Evolutionary conservation across 2,888 invertebrate species (phyloP).

Genomic region (Microplitis deprimator): DNA sequence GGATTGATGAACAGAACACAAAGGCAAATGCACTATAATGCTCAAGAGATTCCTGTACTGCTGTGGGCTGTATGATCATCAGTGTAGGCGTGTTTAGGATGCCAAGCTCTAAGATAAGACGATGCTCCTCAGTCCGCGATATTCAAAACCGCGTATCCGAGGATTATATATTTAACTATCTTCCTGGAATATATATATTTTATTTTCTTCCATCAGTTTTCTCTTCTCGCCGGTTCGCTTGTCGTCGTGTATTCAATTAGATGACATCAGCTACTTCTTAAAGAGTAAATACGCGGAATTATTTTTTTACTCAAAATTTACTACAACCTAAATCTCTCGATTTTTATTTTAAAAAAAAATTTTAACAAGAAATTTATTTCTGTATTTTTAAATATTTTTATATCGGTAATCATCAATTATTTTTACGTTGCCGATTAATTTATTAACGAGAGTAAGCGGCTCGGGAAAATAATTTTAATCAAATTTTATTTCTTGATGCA

Average conservation of each 20-base stretch:
- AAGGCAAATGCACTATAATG: background rate
- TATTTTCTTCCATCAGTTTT: background rate
- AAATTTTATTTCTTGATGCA: background rate
- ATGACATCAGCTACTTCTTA: background rate
- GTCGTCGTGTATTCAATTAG: constrained; percentile 1
- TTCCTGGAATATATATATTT: background rate
- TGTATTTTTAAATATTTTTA: background rate
- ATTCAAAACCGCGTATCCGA: background rate
- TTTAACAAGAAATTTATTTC: background rate
- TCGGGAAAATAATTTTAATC: background rate
- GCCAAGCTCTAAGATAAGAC: background rate
- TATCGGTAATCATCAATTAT: background rate
- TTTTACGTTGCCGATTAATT: background rate
- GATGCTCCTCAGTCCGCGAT: background rate
- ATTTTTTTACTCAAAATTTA: background rate
- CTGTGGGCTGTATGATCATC: background rate
- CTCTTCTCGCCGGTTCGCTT: background rate
- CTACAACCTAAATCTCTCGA: background rate
- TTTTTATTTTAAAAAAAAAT: background rate
- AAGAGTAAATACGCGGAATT: background rate
- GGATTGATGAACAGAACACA: background rate
- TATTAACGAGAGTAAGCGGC: background rate
- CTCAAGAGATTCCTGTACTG: background rate
- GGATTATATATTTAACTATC: constrained; percentile 1
- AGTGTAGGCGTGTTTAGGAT: background rate